Conservation (phyloP, 2,888 invertebrate species). For the Gymnocheta viridis region DNA sequence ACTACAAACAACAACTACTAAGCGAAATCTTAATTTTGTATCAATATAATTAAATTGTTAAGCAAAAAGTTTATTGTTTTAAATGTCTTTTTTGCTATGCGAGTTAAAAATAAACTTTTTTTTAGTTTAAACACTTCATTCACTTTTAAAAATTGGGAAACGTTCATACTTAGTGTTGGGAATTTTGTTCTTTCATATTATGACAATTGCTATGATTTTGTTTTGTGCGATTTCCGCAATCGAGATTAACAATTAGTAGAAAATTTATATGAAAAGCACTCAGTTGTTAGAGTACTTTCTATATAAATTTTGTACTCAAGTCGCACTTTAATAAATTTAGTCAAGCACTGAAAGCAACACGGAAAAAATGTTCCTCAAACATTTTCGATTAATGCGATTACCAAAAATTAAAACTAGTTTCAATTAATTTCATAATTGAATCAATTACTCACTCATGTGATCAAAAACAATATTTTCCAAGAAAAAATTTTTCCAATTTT, state of each 20-base stretch:
- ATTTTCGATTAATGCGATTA: too few species aligned
- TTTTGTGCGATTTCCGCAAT: too few species aligned
- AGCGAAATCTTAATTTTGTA: slow-evolving; percentile 42
- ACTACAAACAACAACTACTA: slow-evolving; percentile 51
- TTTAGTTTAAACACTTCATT: background rate
- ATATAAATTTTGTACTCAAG: too few species aligned
- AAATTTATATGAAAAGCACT: too few species aligned
- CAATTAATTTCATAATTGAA: too few species aligned
- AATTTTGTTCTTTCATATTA: slow-evolving; percentile 8
- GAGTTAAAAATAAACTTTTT: background rate
- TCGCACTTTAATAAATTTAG: background rate
- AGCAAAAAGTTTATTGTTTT: background rate
- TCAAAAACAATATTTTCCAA: too few species aligned
- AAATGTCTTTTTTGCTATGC: background rate
- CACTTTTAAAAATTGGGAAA: background rate
- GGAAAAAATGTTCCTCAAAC: too few species aligned
- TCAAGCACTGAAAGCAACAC: slow-evolving; percentile 7
- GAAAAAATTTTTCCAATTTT: too few species aligned
- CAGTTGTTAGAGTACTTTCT: too few species aligned
- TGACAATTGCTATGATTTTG: slow-evolving; percentile 24
- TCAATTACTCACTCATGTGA: too few species aligned
- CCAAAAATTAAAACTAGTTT: too few species aligned
- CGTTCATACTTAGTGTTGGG: background rate
- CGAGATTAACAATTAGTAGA: too few species aligned
- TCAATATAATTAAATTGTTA: slow-evolving; percentile 13